Percentiles rank a stretch among this genome's conserved stretches.
Evolutionary conservation across 2,113 vertebrate species (phyloP).

Genomic region (Hypanus sabinus): DNA sequence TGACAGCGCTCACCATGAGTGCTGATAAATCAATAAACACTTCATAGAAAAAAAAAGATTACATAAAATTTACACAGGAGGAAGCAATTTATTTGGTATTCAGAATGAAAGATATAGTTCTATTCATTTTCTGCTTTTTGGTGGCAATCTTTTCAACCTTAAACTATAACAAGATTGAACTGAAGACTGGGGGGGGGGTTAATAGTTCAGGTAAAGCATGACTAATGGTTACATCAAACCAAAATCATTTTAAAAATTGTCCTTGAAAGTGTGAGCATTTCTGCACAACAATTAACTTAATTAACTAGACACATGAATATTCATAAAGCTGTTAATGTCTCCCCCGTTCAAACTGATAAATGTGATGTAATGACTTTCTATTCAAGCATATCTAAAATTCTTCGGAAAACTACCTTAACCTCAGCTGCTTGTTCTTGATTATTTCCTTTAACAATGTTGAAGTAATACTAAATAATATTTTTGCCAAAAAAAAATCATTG

Average conservation of each 20-base stretch:
- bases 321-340: constrained; percentile 85
- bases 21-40: constrained; percentile 25
- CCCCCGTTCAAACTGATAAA: constrained; percentile 79
- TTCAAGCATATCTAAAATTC: constrained; percentile 81
- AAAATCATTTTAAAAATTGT: constrained; percentile 53
- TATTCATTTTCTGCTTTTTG: constrained; percentile 41
- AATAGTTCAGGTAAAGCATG: constrained; percentile 49
- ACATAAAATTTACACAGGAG: constrained; percentile 42
- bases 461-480: constrained; percentile 65
- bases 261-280: constrained; percentile 80
- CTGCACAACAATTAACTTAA: constrained; percentile 90
- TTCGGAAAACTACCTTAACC: constrained; percentile 67
- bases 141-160: constrained; percentile 39
- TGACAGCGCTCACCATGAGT: constrained; percentile 29
- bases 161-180: constrained; percentile 43
- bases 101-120: constrained; percentile 12
- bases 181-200: constrained; percentile 45
- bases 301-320: constrained; percentile 89
- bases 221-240: constrained; percentile 53
- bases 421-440: constrained; percentile 49
- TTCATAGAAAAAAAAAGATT: not conserved
- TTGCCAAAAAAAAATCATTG: constrained; percentile 60
- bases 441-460: constrained; percentile 64
- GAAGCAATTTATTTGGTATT: constrained; percentile 42
- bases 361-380: constrained; percentile 83